phyloP scores from a whole-genome alignment of 2,113 vertebrate species.

The Saguinus imperator region DNA sequence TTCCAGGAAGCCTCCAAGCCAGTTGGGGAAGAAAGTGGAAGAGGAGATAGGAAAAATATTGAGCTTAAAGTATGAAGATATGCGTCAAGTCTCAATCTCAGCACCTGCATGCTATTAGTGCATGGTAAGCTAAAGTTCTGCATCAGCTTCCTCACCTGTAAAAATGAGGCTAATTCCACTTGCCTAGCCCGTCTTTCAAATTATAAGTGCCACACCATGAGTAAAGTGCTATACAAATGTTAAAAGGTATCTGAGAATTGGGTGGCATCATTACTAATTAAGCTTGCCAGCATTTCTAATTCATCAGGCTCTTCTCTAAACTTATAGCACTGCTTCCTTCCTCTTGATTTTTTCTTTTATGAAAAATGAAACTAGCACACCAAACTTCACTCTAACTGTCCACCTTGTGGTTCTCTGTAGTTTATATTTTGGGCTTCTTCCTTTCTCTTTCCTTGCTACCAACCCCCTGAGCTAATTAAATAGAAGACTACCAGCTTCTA shows the following conservation, averaged over 20 bases:
- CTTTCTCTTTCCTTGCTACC: background rate
- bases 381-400: background rate
- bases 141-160: background rate
- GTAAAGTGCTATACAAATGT: background rate
- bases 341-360: background rate
- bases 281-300: background rate
- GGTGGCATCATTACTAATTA: background rate
- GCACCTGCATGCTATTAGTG: background rate
- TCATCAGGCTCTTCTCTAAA: background rate
- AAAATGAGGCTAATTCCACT: background rate
- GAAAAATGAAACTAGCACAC: conserved; percentile 38
- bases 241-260: background rate
- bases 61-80: background rate
- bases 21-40: too few relatives aligned
- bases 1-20: background rate
- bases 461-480: background rate
- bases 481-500: background rate
- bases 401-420: background rate
- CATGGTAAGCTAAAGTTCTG: background rate
- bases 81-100: background rate
- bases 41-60: background rate
- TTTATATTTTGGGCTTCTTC: background rate
- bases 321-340: background rate
- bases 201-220: background rate
- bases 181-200: background rate